These are phyloP conservation scores for Pteruthius melanotis DNA, from an alignment of 2,113 vertebrate genomes.

Conservation along the genomic window DNA sequence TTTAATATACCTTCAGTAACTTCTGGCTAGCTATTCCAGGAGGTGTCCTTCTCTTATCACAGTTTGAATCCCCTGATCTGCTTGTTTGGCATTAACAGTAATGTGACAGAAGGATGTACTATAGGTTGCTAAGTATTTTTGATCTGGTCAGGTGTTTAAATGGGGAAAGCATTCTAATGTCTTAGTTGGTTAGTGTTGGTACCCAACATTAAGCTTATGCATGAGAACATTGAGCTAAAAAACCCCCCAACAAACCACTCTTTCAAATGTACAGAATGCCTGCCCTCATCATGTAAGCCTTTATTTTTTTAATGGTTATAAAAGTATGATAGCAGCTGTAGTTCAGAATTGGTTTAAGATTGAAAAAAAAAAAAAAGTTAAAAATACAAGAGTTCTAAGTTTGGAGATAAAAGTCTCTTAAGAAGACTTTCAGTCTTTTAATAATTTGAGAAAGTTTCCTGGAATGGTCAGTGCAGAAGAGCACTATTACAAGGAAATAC, in stretches of 20 bases:
- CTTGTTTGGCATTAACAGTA: neutral
- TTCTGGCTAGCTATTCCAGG: slow-evolving; percentile 18
- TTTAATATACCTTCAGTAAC: neutral
- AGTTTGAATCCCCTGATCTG: neutral
- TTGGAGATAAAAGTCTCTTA: neutral
- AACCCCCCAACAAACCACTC: neutral
- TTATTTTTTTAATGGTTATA: neutral
- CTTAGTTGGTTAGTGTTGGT: neutral
- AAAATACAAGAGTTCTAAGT: neutral
- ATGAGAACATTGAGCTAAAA: neutral
- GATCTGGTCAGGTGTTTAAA: neutral
- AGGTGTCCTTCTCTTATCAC: neutral
- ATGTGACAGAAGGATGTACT: neutral
- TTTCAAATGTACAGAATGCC: neutral
- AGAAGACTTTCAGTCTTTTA: neutral
- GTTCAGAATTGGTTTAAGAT: neutral
- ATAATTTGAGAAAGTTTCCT: neutral
- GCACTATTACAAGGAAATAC: neutral
- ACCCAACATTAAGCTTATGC: neutral
- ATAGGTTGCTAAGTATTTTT: neutral
- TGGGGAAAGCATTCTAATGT: neutral
- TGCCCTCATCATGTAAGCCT: neutral
- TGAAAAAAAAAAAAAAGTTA: neutral
- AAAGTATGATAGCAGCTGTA: neutral
- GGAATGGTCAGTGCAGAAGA: neutral